Base-by-base conservation (phyloP, 2,888 invertebrate genomes). In the Pseudeuparius sepicola region DNA sequence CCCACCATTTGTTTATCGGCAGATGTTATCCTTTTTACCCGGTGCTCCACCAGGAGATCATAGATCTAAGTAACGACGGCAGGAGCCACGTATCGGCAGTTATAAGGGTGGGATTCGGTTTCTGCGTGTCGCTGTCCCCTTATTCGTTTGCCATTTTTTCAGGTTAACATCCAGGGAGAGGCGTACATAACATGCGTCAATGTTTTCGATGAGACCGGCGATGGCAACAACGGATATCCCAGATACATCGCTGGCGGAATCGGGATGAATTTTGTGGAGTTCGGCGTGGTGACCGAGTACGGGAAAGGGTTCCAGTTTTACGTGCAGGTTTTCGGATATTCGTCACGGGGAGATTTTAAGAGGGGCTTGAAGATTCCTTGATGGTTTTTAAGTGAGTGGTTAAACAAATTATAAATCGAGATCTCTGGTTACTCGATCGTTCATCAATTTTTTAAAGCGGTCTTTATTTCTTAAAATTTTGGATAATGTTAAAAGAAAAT, bases 231-330 rank as follows among this genome's bases (percentile, higher is more conserved):
- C 14, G 53, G 55, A 42, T 52, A 55, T 45, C 50, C 59, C 31
- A 50, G 44, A 47, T 53, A 50, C 37, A 43, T 49, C 6, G 54
- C 52, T 13, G 68, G 67, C 17, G 66, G 66, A 24, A 59, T 61
- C 10, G 64, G 61, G 2, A 40, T 56, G 16, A 59, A 63, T 47
- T 63, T 51, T 39, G 57, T 64, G 2, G 59, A 60, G 38, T 58
- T 69, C 27, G 57, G 55, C 18, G 59, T 68, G 2, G 46, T 51
- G 2, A 63, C 65, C 1, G 48, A 50, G 31, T 62, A 63, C 43
- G 65, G 65, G 11, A 60, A 62, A 44, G 65, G 67, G 2, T 63
- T 69, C 37, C 57, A 64, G 34, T 66, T 66, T 43, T 60, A 58
- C 30, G 56, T 68, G 2, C 61, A 63, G 47, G 55, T 68, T 20